Conservation (phyloP, 2,888 invertebrate species). For the Sisyra nigra region DNA sequence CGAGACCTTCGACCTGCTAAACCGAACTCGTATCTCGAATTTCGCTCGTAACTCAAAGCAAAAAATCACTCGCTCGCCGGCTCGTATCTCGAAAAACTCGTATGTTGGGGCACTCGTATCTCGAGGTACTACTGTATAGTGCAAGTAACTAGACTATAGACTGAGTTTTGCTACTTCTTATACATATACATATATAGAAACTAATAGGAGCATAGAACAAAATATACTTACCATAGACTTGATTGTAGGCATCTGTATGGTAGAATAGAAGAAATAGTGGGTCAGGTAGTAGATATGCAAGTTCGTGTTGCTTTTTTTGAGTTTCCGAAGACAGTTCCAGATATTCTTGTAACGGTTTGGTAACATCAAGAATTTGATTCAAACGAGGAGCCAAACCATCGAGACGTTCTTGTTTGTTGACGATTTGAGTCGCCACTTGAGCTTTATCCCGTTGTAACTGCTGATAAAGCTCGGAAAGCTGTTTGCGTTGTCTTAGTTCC, state of each 20-base stretch:
- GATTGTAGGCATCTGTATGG: constrained; percentile 66
- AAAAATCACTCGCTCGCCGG: too few species aligned
- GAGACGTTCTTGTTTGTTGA: constrained; percentile 56
- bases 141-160: too few species aligned
- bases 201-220: too few species aligned
- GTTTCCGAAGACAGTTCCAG: constrained; percentile 67
- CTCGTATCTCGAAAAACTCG: too few species aligned
- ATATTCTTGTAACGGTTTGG: constrained; percentile 80
- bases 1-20: too few species aligned
- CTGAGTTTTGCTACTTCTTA: too few species aligned
- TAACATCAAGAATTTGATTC: constrained; percentile 51
- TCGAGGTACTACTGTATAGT: too few species aligned
- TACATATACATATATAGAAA: too few species aligned
- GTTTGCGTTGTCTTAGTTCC: constrained; percentile 79
- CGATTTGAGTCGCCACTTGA: constrained; percentile 55
- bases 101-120: too few species aligned
- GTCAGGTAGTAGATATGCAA: constrained; percentile 58
- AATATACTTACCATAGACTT: constrained; percentile 44
- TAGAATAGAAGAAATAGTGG: constrained; percentile 78
- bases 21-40: too few species aligned
- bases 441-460: constrained; percentile 63
- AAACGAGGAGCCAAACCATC: constrained; percentile 72
- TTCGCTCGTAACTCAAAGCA: too few species aligned
- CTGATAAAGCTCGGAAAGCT: constrained; percentile 59
- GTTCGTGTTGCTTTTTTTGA: constrained; percentile 57